Evolutionary conservation across 2,113 vertebrate species (phyloP).

Genomic region (Desmodus rotundus): DNA sequence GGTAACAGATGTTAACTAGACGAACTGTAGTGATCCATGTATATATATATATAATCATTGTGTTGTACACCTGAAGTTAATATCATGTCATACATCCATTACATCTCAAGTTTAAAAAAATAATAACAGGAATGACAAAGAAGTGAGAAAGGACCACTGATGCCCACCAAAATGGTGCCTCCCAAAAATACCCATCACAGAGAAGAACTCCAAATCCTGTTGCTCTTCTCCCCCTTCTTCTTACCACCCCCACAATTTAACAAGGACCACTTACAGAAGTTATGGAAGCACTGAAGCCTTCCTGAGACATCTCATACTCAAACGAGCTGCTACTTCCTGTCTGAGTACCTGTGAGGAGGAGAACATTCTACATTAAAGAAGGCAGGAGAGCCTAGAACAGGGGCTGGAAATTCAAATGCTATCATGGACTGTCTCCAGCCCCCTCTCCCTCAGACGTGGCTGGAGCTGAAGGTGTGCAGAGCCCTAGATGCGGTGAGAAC

Average conservation of each 20-base stretch:
- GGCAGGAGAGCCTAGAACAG: background rate
- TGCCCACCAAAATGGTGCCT: background rate
- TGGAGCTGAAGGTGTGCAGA: background rate
- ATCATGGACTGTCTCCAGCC: background rate
- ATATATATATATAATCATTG: background rate
- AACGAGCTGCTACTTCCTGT: constrained; percentile 67
- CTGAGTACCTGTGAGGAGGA: constrained; percentile 60
- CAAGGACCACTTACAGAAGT: constrained; percentile 61
- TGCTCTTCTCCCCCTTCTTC: background rate
- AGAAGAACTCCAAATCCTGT: background rate
- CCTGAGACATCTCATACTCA: constrained; percentile 78
- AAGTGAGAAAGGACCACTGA: background rate
- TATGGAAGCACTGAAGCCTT: constrained; percentile 73
- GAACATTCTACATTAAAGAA: background rate
- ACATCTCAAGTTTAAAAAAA: background rate
- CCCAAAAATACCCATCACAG: background rate
- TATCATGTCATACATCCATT: background rate
- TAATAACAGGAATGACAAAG: background rate
- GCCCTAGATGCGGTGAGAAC: background rate
- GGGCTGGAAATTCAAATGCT: background rate
- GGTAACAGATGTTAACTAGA: background rate
- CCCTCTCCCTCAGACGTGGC: background rate
- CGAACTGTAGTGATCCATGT: background rate
- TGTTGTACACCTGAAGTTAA: background rate
- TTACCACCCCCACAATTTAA: background rate